Conservation (phyloP, 2,797 vertebrate genomes). For the Gambelia wislizenii region DNA sequence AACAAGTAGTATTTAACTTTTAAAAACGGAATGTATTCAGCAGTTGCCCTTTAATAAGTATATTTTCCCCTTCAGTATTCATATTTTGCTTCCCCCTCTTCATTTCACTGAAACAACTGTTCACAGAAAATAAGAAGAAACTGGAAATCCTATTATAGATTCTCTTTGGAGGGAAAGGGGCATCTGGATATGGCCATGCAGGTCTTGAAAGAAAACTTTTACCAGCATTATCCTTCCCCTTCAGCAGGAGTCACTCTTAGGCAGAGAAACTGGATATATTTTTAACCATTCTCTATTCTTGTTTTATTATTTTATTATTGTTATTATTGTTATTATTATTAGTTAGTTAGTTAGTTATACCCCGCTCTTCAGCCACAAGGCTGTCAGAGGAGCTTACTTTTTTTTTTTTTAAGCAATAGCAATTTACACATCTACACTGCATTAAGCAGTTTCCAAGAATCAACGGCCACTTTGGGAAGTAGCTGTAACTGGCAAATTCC, state of each 20-base stretch:
- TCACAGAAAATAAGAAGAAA: conserved; percentile 39
- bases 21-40: conserved; percentile 33
- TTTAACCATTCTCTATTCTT: too few relatives aligned
- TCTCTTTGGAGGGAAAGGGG: conserved; percentile 7
- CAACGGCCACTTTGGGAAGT: neutral
- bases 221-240: neutral
- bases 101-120: conserved; percentile 44
- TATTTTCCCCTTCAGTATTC: conserved; percentile 35
- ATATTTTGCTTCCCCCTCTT: neutral
- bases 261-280: conserved; percentile 52
- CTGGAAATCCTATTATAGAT: neutral
- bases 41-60: neutral
- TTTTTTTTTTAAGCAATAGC: too few relatives aligned
- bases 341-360: too few relatives aligned
- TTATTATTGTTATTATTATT: too few relatives aligned
- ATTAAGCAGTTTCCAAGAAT: too few relatives aligned
- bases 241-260: conserved; percentile 43
- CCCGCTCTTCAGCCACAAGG: too few relatives aligned
- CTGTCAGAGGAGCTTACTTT: too few relatives aligned
- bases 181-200: conserved; percentile 16
- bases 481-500: conserved; percentile 14
- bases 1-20: conserved; percentile 51
- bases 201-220: conserved; percentile 37
- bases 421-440: too few relatives aligned
- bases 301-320: too few relatives aligned